Evolutionary conservation across 1,140 invertebrate genomes (phyloP).

Genomic region (Ladona fulva): DNA sequence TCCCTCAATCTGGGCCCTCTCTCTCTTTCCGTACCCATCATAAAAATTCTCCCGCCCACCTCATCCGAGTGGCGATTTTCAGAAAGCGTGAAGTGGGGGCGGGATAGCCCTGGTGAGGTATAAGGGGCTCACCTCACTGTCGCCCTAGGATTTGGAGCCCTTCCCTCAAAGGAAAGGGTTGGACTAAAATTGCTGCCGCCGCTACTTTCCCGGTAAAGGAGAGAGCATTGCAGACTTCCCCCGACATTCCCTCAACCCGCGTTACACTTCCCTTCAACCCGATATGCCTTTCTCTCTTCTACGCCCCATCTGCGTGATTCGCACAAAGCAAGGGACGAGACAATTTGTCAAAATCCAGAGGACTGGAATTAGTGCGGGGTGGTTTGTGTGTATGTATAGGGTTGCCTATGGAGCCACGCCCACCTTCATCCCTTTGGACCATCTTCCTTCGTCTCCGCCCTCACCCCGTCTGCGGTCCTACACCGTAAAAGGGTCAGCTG

Average conservation of each 20-base stretch:
- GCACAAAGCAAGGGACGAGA: neutral
- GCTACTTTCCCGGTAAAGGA: neutral
- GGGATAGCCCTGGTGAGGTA: neutral
- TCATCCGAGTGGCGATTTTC: too few species aligned
- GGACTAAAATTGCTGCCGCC: neutral
- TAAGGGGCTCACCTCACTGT: neutral
- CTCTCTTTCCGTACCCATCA: too few species aligned
- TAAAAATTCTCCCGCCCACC: too few species aligned
- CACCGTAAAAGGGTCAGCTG: neutral
- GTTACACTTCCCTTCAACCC: neutral
- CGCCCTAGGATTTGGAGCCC: neutral
- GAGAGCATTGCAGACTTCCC: neutral
- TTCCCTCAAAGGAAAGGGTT: neutral
- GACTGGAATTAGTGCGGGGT: neutral
- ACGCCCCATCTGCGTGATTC: neutral
- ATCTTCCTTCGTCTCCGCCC: neutral
- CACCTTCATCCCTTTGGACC: neutral
- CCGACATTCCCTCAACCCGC: neutral
- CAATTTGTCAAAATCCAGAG: neutral
- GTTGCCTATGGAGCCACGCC: neutral
- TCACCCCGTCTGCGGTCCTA: neutral
- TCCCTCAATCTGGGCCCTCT: too few species aligned
- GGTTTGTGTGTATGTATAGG: neutral
- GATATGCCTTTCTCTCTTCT: neutral
- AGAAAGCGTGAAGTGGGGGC: neutral